phyloP scores from a whole-genome alignment of 2,888 invertebrate species.

The Sipha maydis region DNA sequence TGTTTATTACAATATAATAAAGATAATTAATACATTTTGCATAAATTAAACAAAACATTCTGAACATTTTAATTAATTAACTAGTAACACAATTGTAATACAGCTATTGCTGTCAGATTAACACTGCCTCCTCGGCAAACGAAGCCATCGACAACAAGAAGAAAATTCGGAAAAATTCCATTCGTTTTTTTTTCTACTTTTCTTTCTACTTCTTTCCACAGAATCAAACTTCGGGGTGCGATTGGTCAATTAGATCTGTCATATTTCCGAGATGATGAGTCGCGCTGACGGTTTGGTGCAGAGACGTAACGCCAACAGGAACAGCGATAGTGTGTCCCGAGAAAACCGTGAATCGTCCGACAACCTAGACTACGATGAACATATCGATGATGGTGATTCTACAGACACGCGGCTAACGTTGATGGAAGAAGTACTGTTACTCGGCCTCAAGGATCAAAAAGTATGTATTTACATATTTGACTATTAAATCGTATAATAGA shows the following conservation, averaged over 20 bases:
- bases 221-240: neutral
- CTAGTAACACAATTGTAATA: no score
- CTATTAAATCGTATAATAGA: no score
- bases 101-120: no score
- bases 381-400: conserved; percentile 73
- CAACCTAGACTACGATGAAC: conserved; percentile 74
- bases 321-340: conserved; percentile 70
- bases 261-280: conserved; percentile 72
- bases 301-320: conserved; percentile 79
- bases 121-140: no score
- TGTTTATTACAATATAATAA: no score
- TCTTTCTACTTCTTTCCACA: neutral
- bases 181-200: neutral
- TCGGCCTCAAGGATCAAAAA: conserved; percentile 99
- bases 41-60: no score
- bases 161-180: neutral
- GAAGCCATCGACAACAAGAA: no score
- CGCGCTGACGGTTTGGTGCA: conserved; percentile 92
- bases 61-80: no score
- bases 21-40: no score
- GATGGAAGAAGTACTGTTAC: conserved; percentile 98
- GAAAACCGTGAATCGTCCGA: conserved; percentile 75
- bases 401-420: conserved; percentile 97
- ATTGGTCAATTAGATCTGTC: neutral
- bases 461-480: conserved; percentile 70